A percentile compares a stretch with the other conserved stretches of the same genome.
Evolutionary conservation across 2,888 invertebrate species (phyloP).

Genomic region (Celastrina argiolus): DNA sequence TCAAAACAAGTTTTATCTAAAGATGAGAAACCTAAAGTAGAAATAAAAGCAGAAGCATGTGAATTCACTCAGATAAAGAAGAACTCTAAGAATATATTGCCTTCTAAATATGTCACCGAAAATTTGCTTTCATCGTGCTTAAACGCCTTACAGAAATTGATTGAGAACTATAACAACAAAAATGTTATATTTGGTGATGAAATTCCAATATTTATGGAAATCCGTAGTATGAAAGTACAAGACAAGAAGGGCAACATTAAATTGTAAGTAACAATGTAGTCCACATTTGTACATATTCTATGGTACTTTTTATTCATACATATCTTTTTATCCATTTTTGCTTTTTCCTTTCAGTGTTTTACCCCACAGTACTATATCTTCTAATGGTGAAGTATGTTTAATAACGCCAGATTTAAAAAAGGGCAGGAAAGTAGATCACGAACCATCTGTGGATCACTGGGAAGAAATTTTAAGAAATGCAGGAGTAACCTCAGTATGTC

Average conservation of each 20-base stretch:
- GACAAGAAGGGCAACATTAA: conserved; percentile 78
- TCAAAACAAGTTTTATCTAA: conserved; percentile 5
- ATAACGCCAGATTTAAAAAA: conserved; percentile 87
- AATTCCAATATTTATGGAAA: conserved; percentile 77
- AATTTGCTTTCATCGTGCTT: conserved; percentile 50
- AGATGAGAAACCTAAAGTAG: background rate
- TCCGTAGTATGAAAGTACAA: conserved; percentile 81
- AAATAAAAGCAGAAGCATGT: conserved; percentile 16
- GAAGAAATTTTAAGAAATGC: conserved; percentile 81
- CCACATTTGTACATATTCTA: no score
- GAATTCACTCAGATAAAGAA: conserved; percentile 34
- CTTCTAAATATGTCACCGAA: conserved; percentile 53
- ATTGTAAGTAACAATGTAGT: conserved; percentile 74
- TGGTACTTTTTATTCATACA: no score
- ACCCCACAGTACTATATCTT: conserved; percentile 80
- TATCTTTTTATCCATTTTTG: no score
- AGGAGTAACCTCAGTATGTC: conserved; percentile 76
- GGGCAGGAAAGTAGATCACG: conserved; percentile 83
- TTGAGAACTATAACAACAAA: conserved; percentile 49
- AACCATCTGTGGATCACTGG: conserved; percentile 85
- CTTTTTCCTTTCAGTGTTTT: conserved; percentile 46
- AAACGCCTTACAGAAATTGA: conserved; percentile 51
- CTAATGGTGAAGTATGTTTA: conserved; percentile 84
- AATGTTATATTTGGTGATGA: conserved; percentile 77
- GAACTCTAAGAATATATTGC: conserved; percentile 52